Percentiles rank a stretch among this genome's conserved stretches.
phyloP scores from a whole-genome alignment of 1,140 invertebrate species.

The Drosophila busckii region DNA sequence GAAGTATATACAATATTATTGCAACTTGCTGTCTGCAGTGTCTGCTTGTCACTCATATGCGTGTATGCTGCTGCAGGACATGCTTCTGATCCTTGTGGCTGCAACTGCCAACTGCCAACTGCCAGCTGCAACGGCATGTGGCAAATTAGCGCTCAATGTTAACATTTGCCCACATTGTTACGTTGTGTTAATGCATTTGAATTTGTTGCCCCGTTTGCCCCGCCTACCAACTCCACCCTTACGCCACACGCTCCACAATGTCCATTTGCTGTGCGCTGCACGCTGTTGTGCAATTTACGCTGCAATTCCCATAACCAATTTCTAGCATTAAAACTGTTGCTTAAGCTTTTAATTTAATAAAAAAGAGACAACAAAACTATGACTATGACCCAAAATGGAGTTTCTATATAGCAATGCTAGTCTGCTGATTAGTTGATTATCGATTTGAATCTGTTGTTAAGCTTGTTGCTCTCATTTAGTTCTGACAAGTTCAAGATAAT shows the following conservation, averaged over 20 bases:
- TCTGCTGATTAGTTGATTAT: no score
- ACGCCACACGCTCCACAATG: no score
- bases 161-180: constrained; percentile 70
- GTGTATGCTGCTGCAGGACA: constrained; percentile 1
- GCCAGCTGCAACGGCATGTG: constrained; percentile 43
- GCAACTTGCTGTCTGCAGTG: background rate
- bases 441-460: no score
- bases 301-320: constrained; percentile 24
- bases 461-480: no score
- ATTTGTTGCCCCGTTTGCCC: constrained; percentile 33
- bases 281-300: constrained; percentile 1
- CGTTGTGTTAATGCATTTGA: constrained; percentile 71
- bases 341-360: no score
- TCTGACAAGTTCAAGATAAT: no score
- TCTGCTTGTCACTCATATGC: background rate
- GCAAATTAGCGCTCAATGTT: constrained; percentile 71
- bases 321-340: no score
- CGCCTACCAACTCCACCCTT: no score
- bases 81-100: background rate
- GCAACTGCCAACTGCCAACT: constrained; percentile 5
- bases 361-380: no score
- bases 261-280: no score
- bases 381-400: no score
- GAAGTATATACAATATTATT: background rate
- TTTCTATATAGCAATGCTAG: no score